A percentile compares a stretch with the other conserved stretches of the same genome.
These are phyloP conservation scores for Acanthurus lineatus DNA, from an alignment of 2,797 vertebrate genomes.

Conservation along the genomic window DNA sequence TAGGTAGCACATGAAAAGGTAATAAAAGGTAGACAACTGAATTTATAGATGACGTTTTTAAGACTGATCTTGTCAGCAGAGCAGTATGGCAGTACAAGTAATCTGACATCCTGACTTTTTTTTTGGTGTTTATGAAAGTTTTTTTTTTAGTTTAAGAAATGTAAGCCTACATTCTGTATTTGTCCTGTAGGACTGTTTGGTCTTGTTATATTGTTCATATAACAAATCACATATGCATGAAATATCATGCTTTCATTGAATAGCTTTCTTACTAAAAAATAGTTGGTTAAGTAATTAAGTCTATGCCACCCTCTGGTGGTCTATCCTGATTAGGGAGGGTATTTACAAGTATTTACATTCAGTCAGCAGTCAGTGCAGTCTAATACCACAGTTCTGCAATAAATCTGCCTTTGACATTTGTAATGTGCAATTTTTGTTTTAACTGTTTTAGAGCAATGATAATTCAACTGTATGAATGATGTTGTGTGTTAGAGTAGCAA, in stretches of 20 bases:
- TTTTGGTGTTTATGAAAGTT: no score
- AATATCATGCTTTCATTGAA: neutral
- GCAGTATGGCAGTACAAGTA: no score
- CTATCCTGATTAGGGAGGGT: neutral
- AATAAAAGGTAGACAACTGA: no score
- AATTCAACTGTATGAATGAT: neutral
- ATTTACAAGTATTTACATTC: neutral
- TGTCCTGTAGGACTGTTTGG: neutral
- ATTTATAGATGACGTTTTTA: no score
- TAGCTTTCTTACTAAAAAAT: neutral
- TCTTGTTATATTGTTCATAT: neutral
- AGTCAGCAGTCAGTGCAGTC: neutral
- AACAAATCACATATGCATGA: neutral
- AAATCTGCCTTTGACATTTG: neutral
- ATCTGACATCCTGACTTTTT: no score
- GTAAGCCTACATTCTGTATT: neutral
- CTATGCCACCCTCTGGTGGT: constrained; percentile 51
- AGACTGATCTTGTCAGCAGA: no score
- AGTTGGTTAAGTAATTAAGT: constrained; percentile 3
- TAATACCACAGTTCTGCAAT: neutral
- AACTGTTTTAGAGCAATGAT: neutral
- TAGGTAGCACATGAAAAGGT: no score
- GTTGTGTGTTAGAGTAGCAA: no score
- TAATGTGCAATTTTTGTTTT: neutral
- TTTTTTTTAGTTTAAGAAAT: neutral